phyloP scores from a whole-genome alignment of 2,797 vertebrate species.

The Hydrophis major region DNA sequence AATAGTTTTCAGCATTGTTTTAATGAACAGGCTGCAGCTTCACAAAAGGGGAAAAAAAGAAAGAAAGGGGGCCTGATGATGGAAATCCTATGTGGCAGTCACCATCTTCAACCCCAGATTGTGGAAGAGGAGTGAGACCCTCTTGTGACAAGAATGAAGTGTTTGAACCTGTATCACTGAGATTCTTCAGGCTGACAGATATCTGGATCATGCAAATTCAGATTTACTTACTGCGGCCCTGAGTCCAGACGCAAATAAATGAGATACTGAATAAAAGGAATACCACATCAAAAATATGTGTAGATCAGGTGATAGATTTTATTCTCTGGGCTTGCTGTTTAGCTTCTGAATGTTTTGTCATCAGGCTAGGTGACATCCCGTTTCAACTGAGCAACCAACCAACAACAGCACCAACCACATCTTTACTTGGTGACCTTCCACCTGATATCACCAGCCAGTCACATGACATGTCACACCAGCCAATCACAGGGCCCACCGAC shows the following conservation, averaged over 20 bases:
- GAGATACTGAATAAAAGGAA: no score
- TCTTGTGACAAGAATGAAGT: background rate
- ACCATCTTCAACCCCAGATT: background rate
- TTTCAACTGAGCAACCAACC: no score
- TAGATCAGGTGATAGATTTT: no score
- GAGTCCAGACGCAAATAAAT: background rate
- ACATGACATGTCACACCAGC: no score
- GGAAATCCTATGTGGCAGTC: background rate
- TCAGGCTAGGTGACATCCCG: no score
- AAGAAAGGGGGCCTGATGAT: background rate
- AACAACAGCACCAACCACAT: no score
- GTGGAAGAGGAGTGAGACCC: background rate
- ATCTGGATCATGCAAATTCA: background rate
- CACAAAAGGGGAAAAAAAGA: conserved; percentile 3
- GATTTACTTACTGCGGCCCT: background rate
- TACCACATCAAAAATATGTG: no score
- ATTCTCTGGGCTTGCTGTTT: no score
- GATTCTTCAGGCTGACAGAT: background rate
- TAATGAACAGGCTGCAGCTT: conserved; percentile 40
- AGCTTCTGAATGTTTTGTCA: no score
- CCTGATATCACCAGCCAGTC: no score
- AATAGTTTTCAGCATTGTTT: conserved; percentile 35
- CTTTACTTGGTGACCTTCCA: no score
- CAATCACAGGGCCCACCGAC: no score
- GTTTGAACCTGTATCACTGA: background rate